Conservation (phyloP, 2,797 vertebrate genomes). For the Natrix natrix region DNA sequence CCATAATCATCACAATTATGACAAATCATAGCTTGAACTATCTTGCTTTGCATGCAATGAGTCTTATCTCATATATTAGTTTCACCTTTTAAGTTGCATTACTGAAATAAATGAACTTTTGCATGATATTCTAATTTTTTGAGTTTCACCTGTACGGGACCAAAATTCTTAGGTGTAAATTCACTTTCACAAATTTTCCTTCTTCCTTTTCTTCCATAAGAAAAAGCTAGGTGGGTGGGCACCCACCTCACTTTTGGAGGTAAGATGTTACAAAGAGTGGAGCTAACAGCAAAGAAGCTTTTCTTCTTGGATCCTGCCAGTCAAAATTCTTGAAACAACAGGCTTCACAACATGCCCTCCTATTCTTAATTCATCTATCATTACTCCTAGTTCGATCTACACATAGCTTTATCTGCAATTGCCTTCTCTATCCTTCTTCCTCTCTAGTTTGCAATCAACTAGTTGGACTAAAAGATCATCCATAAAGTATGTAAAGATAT, state of each 20-base stretch:
- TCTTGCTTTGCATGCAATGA: too few species aligned
- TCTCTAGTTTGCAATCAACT: slow-evolving; percentile 43
- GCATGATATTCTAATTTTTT: too few species aligned
- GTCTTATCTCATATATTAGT: too few species aligned
- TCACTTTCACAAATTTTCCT: neutral
- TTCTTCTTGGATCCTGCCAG: neutral
- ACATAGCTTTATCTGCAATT: neutral
- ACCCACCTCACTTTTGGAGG: too few species aligned
- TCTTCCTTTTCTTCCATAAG: neutral
- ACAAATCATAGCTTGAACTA: too few species aligned
- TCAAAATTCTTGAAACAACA: neutral
- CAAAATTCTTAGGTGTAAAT: too few species aligned
- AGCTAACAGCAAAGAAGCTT: neutral
- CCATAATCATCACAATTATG: too few species aligned
- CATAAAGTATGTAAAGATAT: slow-evolving; percentile 39
- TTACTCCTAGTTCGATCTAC: neutral
- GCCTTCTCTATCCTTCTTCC: neutral
- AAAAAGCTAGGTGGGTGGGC: neutral
- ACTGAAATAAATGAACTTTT: too few species aligned
- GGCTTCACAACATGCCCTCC: neutral
- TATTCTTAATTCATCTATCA: neutral
- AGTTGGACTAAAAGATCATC: slow-evolving; percentile 38
- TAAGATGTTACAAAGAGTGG: neutral
- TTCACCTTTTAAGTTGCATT: too few species aligned
- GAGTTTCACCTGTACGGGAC: too few species aligned